Evolutionary conservation across 2,113 vertebrate genomes (phyloP).

Genomic region (Pseudopipra pipra): DNA sequence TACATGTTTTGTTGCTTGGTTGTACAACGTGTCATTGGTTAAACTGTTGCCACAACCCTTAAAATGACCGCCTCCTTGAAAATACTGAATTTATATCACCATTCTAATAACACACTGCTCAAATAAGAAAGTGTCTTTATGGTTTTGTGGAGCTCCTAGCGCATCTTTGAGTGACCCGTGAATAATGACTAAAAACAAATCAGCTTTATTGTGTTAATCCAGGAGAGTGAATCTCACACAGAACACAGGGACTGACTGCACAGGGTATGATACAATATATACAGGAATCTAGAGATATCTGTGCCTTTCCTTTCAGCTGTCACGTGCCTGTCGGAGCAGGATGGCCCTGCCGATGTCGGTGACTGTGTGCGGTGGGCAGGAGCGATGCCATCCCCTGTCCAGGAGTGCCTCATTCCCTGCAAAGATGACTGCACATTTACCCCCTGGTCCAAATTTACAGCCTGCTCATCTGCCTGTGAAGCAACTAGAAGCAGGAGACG

Average conservation of each 20-base stretch:
- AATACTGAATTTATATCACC: not conserved
- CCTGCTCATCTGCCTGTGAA: constrained; percentile 82
- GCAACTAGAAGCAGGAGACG: constrained; percentile 77
- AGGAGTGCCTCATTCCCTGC: constrained; percentile 84
- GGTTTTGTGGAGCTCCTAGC: not conserved
- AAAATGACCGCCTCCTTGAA: not conserved
- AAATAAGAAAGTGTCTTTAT: not conserved
- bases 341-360: constrained; percentile 68
- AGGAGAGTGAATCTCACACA: not conserved
- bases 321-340: constrained; percentile 78
- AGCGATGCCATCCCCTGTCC: constrained; percentile 78
- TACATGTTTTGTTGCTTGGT: not conserved
- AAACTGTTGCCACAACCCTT: not conserved
- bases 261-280: not conserved
- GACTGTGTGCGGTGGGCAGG: constrained; percentile 85
- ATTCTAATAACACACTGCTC: not conserved
- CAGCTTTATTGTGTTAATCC: not conserved
- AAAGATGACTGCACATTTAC: constrained; percentile 91
- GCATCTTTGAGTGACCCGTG: not conserved
- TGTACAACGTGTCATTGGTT: not conserved
- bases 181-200: not conserved
- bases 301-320: constrained; percentile 74
- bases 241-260: not conserved
- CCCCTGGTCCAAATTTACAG: constrained; percentile 89
- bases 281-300: not conserved